Evolutionary conservation across 2,113 vertebrate genomes (phyloP).

Genomic region (Paracanthobrama guichenoti): DNA sequence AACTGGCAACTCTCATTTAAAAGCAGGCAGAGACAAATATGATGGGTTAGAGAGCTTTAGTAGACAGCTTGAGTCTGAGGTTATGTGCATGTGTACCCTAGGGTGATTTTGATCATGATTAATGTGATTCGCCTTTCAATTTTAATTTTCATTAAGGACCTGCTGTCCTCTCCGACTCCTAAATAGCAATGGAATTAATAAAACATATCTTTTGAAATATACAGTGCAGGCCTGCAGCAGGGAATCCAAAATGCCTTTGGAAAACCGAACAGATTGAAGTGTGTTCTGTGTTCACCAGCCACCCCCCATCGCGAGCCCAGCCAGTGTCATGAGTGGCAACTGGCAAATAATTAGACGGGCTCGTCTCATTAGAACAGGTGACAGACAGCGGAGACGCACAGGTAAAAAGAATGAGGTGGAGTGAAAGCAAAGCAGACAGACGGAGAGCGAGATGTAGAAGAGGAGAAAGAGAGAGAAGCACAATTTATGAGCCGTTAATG

Average conservation of each 20-base stretch:
- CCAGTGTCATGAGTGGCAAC: conserved; percentile 25
- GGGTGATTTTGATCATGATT: conserved; percentile 57
- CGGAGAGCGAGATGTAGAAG: background rate
- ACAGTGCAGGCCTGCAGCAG: conserved; percentile 47
- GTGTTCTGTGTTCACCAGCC: conserved; percentile 15
- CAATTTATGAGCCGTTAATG: background rate
- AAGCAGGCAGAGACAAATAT: conserved; percentile 5
- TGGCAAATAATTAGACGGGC: conserved; percentile 46
- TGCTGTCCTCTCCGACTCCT: conserved; percentile 54
- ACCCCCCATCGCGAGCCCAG: conserved; percentile 6
- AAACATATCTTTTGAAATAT: conserved; percentile 60
- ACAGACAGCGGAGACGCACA: background rate
- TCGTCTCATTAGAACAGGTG: conserved; percentile 22
- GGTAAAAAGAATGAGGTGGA: background rate
- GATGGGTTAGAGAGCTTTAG: conserved; percentile 6
- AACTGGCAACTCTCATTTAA: background rate
- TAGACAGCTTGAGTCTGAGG: conserved; percentile 21
- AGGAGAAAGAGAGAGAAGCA: background rate
- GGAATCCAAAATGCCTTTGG: conserved; percentile 25
- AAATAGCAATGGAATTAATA: conserved; percentile 64
- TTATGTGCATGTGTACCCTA: conserved; percentile 42
- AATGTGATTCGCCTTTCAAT: conserved; percentile 59
- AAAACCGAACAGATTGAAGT: conserved; percentile 41
- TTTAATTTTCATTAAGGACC: conserved; percentile 63
- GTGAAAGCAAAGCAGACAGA: background rate